These are phyloP conservation scores for Trimorus sp. DNA, from an alignment of 2,888 invertebrate species.

Conservation along the genomic window DNA sequence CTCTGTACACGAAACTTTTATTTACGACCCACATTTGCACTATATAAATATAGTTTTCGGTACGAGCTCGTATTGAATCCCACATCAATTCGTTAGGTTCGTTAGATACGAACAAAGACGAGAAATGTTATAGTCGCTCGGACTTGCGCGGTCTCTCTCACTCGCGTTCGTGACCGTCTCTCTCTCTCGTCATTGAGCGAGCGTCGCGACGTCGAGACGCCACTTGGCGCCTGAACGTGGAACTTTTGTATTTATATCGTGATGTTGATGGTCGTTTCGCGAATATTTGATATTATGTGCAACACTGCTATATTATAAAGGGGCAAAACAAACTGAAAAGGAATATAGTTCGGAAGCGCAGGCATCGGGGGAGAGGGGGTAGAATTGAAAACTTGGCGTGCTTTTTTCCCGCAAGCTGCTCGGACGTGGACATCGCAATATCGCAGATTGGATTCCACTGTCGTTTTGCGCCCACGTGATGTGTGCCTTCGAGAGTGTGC, in stretches of 20 bases:
- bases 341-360: not conserved
- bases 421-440: slow-evolving; percentile 41
- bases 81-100: slow-evolving; percentile 24
- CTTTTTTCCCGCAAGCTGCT: slow-evolving; percentile 39
- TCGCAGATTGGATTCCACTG: slow-evolving; percentile 50
- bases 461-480: slow-evolving; percentile 44
- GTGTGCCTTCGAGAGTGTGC: slow-evolving; percentile 25
- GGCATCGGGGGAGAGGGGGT: slow-evolving; percentile 1
- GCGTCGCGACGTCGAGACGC: slow-evolving; percentile 65
- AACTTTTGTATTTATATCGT: slow-evolving; percentile 66
- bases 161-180: slow-evolving; percentile 7
- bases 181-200: slow-evolving; percentile 40
- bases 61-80: slow-evolving; percentile 32
- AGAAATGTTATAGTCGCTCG: slow-evolving; percentile 31
- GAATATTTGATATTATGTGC: slow-evolving; percentile 61
- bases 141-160: slow-evolving; percentile 28
- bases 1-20: too few species aligned
- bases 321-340: slow-evolving; percentile 43
- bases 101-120: slow-evolving; percentile 1
- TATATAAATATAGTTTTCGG: too few species aligned
- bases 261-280: slow-evolving; percentile 62
- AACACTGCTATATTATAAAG: slow-evolving; percentile 52
- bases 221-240: slow-evolving; percentile 59
- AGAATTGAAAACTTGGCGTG: slow-evolving; percentile 22
- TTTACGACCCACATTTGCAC: too few species aligned